phyloP scores from a whole-genome alignment of 1,140 invertebrate species.

The Holotrichia oblita region DNA sequence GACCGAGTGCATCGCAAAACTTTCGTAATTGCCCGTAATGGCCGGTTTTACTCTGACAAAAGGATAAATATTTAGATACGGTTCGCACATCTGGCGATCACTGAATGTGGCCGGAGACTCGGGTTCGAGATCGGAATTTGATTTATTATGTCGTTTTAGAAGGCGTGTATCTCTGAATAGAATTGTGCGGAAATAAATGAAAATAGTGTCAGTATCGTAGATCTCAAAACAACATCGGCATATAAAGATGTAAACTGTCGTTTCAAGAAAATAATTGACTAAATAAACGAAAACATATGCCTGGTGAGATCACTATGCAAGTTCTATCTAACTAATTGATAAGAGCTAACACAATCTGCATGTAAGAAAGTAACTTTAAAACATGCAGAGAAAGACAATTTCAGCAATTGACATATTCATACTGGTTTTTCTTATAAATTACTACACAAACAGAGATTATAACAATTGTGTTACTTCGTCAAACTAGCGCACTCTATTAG shows the following conservation, averaged over 20 bases:
- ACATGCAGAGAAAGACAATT: no score
- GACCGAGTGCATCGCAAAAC: conserved; percentile 32
- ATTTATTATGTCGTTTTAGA: conserved; percentile 36
- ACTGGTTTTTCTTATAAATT: no score
- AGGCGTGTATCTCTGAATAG: conserved; percentile 33
- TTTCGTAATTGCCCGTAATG: conserved; percentile 35
- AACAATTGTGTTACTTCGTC: no score
- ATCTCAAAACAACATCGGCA: background rate
- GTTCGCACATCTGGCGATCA: conserved; percentile 35
- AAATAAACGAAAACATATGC: background rate
- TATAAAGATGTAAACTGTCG: background rate
- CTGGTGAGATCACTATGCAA: no score
- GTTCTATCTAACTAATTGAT: no score
- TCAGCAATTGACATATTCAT: no score
- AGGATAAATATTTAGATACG: conserved; percentile 37
- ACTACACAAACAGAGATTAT: no score
- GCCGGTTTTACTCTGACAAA: conserved; percentile 31
- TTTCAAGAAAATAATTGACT: background rate
- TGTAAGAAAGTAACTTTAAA: no score
- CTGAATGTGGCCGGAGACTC: conserved; percentile 19
- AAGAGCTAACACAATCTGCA: no score
- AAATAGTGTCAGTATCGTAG: conserved; percentile 19
- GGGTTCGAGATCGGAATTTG: conserved; percentile 32
- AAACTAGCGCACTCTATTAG: no score
- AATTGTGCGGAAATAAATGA: conserved; percentile 23